Evolutionary conservation across 2,888 invertebrate species (phyloP).

Genomic region (Laspeyria flexula): DNA sequence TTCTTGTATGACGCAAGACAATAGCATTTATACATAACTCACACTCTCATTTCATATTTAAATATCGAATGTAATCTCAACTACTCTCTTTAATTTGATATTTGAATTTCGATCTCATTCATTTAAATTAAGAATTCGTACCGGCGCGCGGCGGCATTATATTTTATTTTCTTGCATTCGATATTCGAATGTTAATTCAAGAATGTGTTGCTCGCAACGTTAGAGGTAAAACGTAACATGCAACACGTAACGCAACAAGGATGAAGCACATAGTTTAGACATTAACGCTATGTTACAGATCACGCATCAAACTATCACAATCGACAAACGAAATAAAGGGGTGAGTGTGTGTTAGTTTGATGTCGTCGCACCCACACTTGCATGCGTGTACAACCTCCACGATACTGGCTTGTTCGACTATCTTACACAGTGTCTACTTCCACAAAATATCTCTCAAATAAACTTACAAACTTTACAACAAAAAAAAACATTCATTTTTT

Average conservation of each 20-base stretch:
- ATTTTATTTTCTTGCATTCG: background rate
- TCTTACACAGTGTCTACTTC: background rate
- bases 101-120: background rate
- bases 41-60: background rate
- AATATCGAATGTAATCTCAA: background rate
- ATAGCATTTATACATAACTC: background rate
- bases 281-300: conserved; percentile 73
- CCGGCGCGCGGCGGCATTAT: background rate
- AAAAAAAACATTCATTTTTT: too few species aligned
- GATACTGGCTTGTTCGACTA: background rate
- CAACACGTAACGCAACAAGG: background rate
- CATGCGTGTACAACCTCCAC: conserved; percentile 9
- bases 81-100: background rate
- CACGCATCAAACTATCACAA: conserved; percentile 67
- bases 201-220: background rate
- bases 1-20: background rate
- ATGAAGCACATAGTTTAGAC: conserved; percentile 32
- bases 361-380: conserved; percentile 49
- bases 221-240: background rate
- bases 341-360: conserved; percentile 71
- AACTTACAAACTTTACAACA: too few species aligned
- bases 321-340: conserved; percentile 70
- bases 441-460: too few species aligned
- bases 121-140: background rate
- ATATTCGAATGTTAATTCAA: background rate